Conservation (phyloP, 2,113 vertebrate species). For the Chionomys nivalis region DNA sequence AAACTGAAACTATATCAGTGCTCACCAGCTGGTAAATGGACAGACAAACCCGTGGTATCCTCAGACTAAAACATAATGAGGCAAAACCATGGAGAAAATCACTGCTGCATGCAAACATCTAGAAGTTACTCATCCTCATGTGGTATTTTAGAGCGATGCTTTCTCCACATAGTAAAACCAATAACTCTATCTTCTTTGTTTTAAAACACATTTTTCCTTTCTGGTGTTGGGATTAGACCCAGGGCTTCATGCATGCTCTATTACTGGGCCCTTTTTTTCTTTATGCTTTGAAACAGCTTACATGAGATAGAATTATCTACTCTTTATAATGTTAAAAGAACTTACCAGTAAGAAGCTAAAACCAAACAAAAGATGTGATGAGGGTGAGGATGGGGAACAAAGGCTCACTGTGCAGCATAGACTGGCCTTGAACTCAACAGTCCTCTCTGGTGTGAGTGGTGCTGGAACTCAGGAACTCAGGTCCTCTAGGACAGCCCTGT, state of each 20-base stretch:
- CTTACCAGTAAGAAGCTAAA: neutral
- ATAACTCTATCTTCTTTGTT: neutral
- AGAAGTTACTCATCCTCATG: neutral
- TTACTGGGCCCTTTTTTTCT: neutral
- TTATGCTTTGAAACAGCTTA: neutral
- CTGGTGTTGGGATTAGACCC: neutral
- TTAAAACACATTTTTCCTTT: neutral
- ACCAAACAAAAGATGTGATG: neutral
- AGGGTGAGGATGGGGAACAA: neutral
- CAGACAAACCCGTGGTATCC: neutral
- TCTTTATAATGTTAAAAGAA: neutral
- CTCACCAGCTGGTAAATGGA: neutral
- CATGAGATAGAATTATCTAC: neutral
- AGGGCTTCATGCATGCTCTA: neutral
- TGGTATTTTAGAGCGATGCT: neutral
- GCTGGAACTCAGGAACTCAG: neutral
- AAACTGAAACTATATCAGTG: neutral
- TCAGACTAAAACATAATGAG: neutral
- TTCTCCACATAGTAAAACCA: neutral
- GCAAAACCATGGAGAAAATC: neutral
- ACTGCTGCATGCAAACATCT: neutral
- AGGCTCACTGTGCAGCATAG: neutral
- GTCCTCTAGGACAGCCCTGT: neutral
- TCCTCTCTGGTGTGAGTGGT: neutral
- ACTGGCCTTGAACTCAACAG: neutral